Evolutionary conservation across 2,113 vertebrate species (phyloP).

Genomic region (Gadus macrocephalus): DNA sequence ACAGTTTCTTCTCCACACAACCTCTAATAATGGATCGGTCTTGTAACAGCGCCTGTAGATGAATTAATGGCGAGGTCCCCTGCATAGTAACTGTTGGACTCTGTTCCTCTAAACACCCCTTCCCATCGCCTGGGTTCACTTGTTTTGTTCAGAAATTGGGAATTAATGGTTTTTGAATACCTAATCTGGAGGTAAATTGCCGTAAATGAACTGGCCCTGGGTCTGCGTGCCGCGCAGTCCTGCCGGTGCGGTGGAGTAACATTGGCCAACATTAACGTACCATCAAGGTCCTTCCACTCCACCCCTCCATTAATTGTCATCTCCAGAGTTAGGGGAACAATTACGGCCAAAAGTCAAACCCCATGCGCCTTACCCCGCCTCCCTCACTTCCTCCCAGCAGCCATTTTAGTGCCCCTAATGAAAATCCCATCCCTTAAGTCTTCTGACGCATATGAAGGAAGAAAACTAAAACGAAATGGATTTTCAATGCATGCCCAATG

Average conservation of each 20-base stretch:
- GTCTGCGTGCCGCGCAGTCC: slow-evolving; percentile 34
- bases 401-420: slow-evolving; percentile 50
- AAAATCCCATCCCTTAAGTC: slow-evolving; percentile 37
- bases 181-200: slow-evolving; percentile 58
- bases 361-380: slow-evolving; percentile 39
- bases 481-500: slow-evolving; percentile 65
- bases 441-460: slow-evolving; percentile 1
- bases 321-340: slow-evolving; percentile 63
- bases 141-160: slow-evolving; percentile 43
- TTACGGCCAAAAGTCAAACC: slow-evolving; percentile 62
- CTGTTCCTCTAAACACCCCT: slow-evolving; percentile 33
- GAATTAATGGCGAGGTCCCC: too few relatives aligned
- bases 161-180: slow-evolving; percentile 53
- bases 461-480: slow-evolving; percentile 63
- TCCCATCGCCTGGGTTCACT: slow-evolving; percentile 42
- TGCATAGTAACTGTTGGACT: slow-evolving; percentile 8
- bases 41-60: too few relatives aligned
- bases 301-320: slow-evolving; percentile 67
- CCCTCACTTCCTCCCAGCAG: slow-evolving; percentile 4
- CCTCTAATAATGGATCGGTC: too few relatives aligned
- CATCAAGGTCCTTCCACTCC: slow-evolving; percentile 61
- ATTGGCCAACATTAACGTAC: slow-evolving; percentile 47
- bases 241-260: slow-evolving; percentile 50
- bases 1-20: too few relatives aligned
- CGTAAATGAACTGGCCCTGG: slow-evolving; percentile 53